Evolutionary conservation across 2,888 invertebrate genomes (phyloP).

Genomic region (Lymantria dispar): DNA sequence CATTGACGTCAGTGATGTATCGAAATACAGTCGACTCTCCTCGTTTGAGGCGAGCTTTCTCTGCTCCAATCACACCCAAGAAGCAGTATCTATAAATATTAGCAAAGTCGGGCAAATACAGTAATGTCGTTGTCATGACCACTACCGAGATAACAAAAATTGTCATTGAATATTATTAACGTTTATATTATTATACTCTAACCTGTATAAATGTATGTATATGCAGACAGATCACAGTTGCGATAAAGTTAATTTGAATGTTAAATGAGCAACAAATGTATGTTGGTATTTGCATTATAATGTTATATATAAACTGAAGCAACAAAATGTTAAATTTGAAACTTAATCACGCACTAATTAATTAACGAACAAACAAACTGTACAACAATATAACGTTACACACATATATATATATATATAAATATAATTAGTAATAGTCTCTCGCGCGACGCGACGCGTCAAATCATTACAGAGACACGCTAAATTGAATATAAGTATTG

Average conservation of each 20-base stretch:
- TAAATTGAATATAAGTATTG: slow-evolving; percentile 9
- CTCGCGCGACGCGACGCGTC: slow-evolving; percentile 4
- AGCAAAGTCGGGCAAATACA: no score
- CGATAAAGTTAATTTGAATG: background rate
- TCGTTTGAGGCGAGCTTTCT: no score
- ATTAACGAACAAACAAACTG: background rate
- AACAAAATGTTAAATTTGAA: background rate
- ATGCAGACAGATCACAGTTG: background rate
- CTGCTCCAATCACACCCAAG: no score
- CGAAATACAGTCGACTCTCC: no score
- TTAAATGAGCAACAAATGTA: background rate
- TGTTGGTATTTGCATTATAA: background rate
- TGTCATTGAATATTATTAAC: no score
- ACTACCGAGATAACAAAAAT: no score
- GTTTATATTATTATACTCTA: no score
- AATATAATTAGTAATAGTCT: slow-evolving; percentile 6
- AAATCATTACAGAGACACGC: slow-evolving; percentile 10
- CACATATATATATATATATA: slow-evolving; percentile 1
- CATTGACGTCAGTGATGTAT: no score
- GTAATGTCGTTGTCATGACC: no score
- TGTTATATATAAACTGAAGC: background rate
- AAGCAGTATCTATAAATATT: no score
- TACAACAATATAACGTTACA: background rate
- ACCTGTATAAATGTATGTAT: no score
- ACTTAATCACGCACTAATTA: background rate